Conservation (phyloP, 2,113 vertebrate genomes). For the Zosterops borbonicus region DNA sequence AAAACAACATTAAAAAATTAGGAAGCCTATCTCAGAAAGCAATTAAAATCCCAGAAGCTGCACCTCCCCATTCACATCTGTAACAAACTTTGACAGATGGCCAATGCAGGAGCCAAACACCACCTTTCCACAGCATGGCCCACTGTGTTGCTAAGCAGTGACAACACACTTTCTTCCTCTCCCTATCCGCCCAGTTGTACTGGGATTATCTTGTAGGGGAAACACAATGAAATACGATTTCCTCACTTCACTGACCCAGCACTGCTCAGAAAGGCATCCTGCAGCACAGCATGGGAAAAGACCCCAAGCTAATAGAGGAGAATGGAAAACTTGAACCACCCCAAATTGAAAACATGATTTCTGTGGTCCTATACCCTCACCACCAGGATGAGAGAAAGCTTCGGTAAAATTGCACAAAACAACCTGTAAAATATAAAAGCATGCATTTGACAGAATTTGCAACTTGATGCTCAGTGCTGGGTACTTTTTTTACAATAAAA, state of each 20-base stretch:
- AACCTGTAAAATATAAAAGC: background rate
- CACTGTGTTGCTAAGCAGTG: slow-evolving; percentile 28
- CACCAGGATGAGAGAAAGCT: background rate
- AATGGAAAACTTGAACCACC: background rate
- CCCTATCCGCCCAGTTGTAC: background rate
- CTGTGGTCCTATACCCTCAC: background rate
- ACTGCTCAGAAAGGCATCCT: background rate
- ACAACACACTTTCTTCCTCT: background rate
- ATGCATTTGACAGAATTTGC: background rate
- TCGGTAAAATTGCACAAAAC: background rate
- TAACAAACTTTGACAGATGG: slow-evolving; percentile 7
- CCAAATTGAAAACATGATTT: background rate
- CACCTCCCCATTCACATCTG: background rate
- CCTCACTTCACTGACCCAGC: background rate
- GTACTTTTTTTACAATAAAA: background rate
- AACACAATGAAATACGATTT: slow-evolving; percentile 4
- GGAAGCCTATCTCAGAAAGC: background rate
- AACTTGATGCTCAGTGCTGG: background rate
- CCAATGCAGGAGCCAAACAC: background rate
- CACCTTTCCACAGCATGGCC: background rate
- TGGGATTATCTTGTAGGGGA: background rate
- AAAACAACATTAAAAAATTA: background rate
- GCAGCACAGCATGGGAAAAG: background rate
- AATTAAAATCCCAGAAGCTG: background rate
- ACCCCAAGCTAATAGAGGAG: background rate